Base-by-base conservation (phyloP, 2,113 vertebrate species). In the Halcyon senegalensis region DNA sequence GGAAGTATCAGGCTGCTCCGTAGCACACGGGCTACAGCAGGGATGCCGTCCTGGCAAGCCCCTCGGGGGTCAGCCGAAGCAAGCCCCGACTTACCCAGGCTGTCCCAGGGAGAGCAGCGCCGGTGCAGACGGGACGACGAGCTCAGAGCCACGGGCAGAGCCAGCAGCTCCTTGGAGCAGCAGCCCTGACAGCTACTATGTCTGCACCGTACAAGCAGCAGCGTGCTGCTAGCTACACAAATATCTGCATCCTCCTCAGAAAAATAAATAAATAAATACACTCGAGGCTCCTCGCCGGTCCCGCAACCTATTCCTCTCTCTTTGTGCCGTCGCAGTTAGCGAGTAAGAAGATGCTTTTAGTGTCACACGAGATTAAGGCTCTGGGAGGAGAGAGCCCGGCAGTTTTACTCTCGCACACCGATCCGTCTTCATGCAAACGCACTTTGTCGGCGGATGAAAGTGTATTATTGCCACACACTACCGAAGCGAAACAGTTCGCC, bases 331-430 rank as follows among this genome's bases (percentile, higher is more conserved):
- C 51, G 44, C 78, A 75, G 72, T 43, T 18, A 76, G 85, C n/a
- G 94, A 78, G 84, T 74, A 68, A 55, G 55, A 82, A 77, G 74
- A 94, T 66, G 94, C 79, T 92, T 80, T 95, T 43, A 82, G 83
- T 82, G 81, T 60, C 89, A 94, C 53, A 48, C 59, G 76, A 88
- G 85, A 96, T 67, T 53, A 93, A 91, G 84, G 82, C 70, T 91
- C 66, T 35, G 78, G 46, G 48, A 93, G 62, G 24, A 89, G 81
- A 84, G 84, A 2, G 83, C 90, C 92, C 55, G 53, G 81, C 73
- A 94, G 84, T 91, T 68, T 63, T 60, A 53, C 89, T 46, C 86
- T 59, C 69, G 12, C 81, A 15, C 63, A 41, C 89, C 10, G 31
- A 35, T n/a, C 84, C 7, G 58, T 37, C 84, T 67, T 74, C 79